Evolutionary conservation across 2,113 vertebrate genomes (phyloP).

Genomic region (Leptodactylus fuscus): DNA sequence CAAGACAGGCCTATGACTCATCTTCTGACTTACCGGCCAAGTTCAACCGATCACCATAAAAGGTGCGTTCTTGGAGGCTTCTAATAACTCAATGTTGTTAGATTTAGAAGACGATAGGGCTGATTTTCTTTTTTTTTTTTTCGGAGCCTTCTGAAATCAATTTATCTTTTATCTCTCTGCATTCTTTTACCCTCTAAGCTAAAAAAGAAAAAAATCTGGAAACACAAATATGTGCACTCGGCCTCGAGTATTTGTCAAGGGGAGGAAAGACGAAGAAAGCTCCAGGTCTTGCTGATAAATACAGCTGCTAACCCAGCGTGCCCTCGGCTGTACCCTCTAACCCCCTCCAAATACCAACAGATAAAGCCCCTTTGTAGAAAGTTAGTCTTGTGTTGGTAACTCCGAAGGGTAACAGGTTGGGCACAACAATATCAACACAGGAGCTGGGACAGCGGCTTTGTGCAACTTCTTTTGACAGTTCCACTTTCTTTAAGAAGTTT

Average conservation of each 20-base stretch:
- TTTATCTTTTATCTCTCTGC: conserved; percentile 20
- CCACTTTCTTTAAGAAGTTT: conserved; percentile 4
- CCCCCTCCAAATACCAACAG: conserved; percentile 48
- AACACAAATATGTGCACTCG: conserved; percentile 15
- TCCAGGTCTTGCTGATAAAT: conserved; percentile 14
- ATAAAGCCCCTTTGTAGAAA: conserved; percentile 54
- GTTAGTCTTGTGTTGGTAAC: conserved; percentile 32
- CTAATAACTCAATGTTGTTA: conserved; percentile 26
- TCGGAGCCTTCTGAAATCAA: background rate
- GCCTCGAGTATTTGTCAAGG: conserved; percentile 4
- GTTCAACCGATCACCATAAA: conserved; percentile 54
- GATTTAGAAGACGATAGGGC: conserved; percentile 8
- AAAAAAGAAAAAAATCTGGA: background rate
- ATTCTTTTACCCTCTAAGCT: background rate
- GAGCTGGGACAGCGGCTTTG: conserved; percentile 39
- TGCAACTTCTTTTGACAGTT: conserved; percentile 30
- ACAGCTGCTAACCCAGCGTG: conserved; percentile 31
- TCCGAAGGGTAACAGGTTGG: conserved; percentile 11
- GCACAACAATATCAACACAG: conserved; percentile 47
- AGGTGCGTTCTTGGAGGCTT: conserved; percentile 28
- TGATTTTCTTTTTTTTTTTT: background rate
- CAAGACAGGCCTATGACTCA: conserved; percentile 43
- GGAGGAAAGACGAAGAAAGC: background rate
- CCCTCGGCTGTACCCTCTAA: conserved; percentile 29
- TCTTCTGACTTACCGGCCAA: conserved; percentile 12